Percentiles rank a stretch among this genome's conserved stretches.
These are phyloP conservation scores for Sciurus carolinensis DNA, from an alignment of 2,797 vertebrate genomes.

Conservation along the genomic window DNA sequence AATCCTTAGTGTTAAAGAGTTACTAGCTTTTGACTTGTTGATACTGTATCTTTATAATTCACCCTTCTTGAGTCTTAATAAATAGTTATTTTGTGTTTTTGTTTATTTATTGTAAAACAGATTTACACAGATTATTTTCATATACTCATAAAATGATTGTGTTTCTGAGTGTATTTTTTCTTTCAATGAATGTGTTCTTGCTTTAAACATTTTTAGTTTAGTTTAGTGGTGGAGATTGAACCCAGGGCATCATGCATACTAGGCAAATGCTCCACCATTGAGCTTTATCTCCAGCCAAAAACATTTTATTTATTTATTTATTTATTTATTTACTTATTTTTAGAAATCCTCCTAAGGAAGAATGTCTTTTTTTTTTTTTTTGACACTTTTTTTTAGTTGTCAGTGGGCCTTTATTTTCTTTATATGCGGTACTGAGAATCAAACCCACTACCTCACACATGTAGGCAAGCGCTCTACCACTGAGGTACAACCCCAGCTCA, in stretches of 20 bases:
- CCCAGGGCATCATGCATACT: too few relatives aligned
- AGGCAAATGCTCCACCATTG: too few relatives aligned
- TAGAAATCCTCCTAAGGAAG: neutral
- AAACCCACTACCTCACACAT: too few relatives aligned
- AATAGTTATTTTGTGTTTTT: constrained; percentile 44
- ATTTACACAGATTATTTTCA: constrained; percentile 19
- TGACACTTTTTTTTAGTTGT: too few relatives aligned
- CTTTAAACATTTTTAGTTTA: neutral
- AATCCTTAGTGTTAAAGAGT: constrained; percentile 50
- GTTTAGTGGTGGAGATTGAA: too few relatives aligned
- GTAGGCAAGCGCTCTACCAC: too few relatives aligned
- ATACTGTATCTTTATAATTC: constrained; percentile 9
- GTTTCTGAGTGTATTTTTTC: neutral
- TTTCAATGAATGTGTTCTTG: neutral
- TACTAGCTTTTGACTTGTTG: neutral
- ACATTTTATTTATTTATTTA: constrained; percentile 8
- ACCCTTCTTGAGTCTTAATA: constrained; percentile 45
- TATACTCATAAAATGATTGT: constrained; percentile 29
- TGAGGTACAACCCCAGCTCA: too few relatives aligned
- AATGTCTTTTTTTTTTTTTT: too few relatives aligned
- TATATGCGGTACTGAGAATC: too few relatives aligned
- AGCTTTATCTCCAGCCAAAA: too few relatives aligned
- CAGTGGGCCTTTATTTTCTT: too few relatives aligned
- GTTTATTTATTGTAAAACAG: constrained; percentile 32
- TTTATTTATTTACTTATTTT: constrained; percentile 21